These are phyloP conservation scores for Julus scanicus DNA, from an alignment of 2,888 invertebrate species.

Conservation along the genomic window DNA sequence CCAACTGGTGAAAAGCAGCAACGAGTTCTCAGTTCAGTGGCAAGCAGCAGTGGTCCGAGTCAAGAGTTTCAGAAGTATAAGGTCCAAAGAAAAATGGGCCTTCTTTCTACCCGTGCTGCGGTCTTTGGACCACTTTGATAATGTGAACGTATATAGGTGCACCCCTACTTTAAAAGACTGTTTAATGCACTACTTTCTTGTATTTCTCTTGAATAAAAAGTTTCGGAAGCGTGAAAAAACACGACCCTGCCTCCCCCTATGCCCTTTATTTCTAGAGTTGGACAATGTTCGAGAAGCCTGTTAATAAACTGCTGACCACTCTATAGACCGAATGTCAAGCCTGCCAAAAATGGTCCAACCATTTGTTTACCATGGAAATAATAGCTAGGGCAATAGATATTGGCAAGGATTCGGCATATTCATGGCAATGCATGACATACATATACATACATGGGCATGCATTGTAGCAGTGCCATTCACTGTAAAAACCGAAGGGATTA, in stretches of 20 bases:
- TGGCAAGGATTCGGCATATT: no score
- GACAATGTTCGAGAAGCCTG: not conserved
- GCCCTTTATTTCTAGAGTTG: not conserved
- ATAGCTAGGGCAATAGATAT: no score
- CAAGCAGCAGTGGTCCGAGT: conserved; percentile 34
- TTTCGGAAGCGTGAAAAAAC: not conserved
- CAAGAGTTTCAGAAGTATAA: not conserved
- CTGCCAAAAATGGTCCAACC: not conserved
- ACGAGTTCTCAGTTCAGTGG: not conserved
- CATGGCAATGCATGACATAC: no score
- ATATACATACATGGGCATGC: no score
- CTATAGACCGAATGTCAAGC: not conserved
- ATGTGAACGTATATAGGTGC: not conserved
- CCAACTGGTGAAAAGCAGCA: not conserved
- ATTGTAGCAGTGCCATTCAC: not conserved
- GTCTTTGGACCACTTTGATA: not conserved
- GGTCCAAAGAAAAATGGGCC: conserved; percentile 29
- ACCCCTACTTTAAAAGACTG: conserved; percentile 46
- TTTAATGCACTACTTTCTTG: conserved; percentile 47
- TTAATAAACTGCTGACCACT: not conserved
- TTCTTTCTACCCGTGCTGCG: not conserved
- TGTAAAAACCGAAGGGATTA: no score
- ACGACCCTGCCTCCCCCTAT: not conserved
- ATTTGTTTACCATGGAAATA: not conserved
- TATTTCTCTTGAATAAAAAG: conserved; percentile 3